These are phyloP conservation scores for Pachyrhynchus sulphureomaculatus DNA, from an alignment of 1,140 invertebrate genomes.

Conservation along the genomic window DNA sequence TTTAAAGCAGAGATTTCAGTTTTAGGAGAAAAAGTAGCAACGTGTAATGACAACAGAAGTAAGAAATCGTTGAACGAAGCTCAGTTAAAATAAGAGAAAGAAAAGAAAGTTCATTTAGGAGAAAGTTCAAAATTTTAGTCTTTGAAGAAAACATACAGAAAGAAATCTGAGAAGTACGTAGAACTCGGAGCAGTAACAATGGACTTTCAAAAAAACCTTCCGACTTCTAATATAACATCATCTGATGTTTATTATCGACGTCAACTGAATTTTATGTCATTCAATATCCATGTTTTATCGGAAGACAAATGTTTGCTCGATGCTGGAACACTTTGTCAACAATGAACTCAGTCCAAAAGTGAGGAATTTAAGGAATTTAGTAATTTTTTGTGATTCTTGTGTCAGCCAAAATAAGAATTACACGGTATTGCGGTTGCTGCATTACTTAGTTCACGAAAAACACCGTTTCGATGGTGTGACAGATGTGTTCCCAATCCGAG, in stretches of 20 bases:
- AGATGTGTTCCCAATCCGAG: conserved; percentile 23
- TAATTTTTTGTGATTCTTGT: conserved; percentile 30
- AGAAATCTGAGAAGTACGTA: conserved; percentile 6
- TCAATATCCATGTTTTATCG: conserved; percentile 35
- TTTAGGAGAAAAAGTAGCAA: neutral
- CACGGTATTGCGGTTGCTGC: conserved; percentile 24
- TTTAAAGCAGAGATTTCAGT: neutral
- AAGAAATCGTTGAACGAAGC: neutral
- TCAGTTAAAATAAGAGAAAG: neutral
- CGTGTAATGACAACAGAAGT: neutral
- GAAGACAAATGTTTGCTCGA: conserved; percentile 6
- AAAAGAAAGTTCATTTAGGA: neutral
- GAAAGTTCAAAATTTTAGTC: conserved; percentile 13
- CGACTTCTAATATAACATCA: conserved; percentile 29
- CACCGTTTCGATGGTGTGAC: conserved; percentile 6
- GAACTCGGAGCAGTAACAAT: conserved; percentile 22
- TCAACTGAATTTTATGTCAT: conserved; percentile 10
- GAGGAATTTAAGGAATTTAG: neutral
- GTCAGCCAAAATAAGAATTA: conserved; percentile 31
- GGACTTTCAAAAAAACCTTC: conserved; percentile 34
- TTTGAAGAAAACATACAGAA: conserved; percentile 10
- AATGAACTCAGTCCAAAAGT: neutral
- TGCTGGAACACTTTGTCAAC: neutral
- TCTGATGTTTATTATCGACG: conserved; percentile 37
- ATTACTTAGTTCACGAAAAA: conserved; percentile 15